Conservation (phyloP, 2,797 vertebrate species). For the Zalophus californianus region DNA sequence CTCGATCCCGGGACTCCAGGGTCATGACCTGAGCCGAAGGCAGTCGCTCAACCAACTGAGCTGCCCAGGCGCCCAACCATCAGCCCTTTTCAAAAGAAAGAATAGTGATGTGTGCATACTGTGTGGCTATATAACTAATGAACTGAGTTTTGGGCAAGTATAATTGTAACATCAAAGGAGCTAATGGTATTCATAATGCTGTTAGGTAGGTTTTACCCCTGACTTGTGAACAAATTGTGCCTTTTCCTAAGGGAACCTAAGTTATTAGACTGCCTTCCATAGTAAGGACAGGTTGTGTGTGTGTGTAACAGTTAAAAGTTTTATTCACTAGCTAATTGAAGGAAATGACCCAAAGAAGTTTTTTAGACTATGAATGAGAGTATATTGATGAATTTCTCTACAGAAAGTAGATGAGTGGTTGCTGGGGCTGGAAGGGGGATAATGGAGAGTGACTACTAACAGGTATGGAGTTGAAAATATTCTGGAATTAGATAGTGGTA, state of each 20-base stretch:
- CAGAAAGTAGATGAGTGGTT: neutral
- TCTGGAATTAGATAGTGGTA: neutral
- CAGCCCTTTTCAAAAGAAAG: neutral
- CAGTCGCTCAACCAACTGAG: too few species aligned
- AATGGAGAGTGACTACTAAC: neutral
- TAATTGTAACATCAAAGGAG: constrained; percentile 9
- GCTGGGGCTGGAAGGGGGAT: neutral
- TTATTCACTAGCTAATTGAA: neutral
- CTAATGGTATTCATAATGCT: neutral
- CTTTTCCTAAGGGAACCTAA: neutral
- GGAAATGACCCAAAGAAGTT: neutral
- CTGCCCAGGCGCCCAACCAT: neutral
- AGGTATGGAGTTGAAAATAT: neutral
- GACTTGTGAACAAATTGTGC: neutral
- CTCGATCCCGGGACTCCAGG: too few species aligned
- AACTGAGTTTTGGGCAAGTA: neutral
- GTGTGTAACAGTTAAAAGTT: neutral
- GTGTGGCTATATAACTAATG: neutral
- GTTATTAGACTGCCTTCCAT: neutral
- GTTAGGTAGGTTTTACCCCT: neutral
- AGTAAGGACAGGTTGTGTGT: neutral
- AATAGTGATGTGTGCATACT: neutral
- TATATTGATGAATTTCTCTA: neutral
- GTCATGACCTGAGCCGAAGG: too few species aligned
- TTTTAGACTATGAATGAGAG: neutral